These are phyloP conservation scores for Ceryle rudis DNA, from an alignment of 2,797 vertebrate genomes.

Conservation along the genomic window DNA sequence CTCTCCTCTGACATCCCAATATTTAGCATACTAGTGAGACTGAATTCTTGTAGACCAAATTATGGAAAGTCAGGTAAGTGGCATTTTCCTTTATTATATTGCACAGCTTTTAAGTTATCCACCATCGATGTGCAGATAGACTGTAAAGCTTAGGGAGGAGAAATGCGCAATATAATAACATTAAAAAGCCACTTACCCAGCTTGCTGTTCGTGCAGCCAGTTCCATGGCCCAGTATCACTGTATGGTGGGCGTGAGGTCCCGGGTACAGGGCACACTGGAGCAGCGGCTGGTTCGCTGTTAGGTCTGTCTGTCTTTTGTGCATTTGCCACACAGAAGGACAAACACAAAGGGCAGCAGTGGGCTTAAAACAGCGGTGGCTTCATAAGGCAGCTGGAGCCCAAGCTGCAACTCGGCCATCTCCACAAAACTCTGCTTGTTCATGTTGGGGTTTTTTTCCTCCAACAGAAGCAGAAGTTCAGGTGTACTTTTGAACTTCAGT, in stretches of 20 bases:
- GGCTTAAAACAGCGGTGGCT: not conserved
- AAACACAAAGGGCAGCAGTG: not conserved
- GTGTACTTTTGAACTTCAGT: not conserved
- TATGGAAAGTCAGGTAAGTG: slow-evolving; percentile 40
- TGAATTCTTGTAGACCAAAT: slow-evolving; percentile 29
- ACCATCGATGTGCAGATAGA: rapidly evolving
- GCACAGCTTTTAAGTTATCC: not conserved
- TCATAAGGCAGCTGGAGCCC: not conserved
- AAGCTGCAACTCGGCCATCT: not conserved
- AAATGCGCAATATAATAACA: slow-evolving; percentile 37
- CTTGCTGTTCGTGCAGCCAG: not conserved
- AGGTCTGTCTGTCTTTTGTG: not conserved
- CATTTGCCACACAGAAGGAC: not conserved
- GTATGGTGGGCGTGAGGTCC: not conserved
- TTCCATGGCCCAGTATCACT: not conserved
- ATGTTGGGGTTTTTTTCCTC: not conserved
- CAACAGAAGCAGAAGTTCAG: not conserved
- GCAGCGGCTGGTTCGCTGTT: not conserved
- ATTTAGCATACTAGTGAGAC: slow-evolving; percentile 45
- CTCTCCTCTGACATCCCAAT: not conserved
- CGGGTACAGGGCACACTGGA: not conserved
- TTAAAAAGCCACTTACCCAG: slow-evolving; percentile 36
- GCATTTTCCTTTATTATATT: slow-evolving; percentile 58
- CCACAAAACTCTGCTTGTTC: not conserved
- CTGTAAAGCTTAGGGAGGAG: not conserved